Conservation (phyloP, 2,888 invertebrate species). For the Xylophagus ater region DNA sequence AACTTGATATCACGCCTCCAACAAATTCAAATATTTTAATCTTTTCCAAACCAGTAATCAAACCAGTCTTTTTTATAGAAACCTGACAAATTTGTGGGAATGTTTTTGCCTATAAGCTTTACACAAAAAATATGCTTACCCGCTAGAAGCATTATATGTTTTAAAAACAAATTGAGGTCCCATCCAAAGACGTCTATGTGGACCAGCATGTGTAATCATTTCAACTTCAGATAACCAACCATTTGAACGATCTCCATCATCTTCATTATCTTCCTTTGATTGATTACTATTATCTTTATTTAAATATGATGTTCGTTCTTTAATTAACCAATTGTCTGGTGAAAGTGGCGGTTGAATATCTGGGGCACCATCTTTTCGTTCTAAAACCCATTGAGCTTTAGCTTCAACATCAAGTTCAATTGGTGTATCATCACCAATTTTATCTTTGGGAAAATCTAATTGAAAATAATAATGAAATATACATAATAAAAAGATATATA, state of each 20-base stretch:
- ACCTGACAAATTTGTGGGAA: too few relatives aligned
- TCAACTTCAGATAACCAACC: slow-evolving; percentile 95
- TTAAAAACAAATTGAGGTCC: slow-evolving; percentile 99
- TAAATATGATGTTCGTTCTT: slow-evolving; percentile 34
- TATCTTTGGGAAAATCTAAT: slow-evolving; percentile 65
- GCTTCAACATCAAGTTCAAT: slow-evolving; percentile 79
- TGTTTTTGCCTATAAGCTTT: too few relatives aligned
- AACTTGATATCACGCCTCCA: too few relatives aligned
- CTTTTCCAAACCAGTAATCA: too few relatives aligned
- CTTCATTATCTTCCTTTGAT: slow-evolving; percentile 30
- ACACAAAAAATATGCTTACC: slow-evolving; percentile 40
- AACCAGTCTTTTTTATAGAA: too few relatives aligned
- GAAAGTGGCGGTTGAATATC: slow-evolving; percentile 70
- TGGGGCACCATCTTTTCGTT: slow-evolving; percentile 43
- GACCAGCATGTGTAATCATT: slow-evolving; percentile 93
- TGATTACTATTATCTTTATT: slow-evolving; percentile 17
- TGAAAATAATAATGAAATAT: not conserved
- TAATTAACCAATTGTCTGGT: slow-evolving; percentile 53
- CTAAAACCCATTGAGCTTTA: slow-evolving; percentile 81
- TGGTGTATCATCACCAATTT: slow-evolving; percentile 72
- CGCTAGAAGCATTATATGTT: slow-evolving; percentile 67
- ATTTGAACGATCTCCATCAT: slow-evolving; percentile 60
- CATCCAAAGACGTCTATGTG: slow-evolving; percentile 95
- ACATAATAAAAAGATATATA: slow-evolving; percentile 5
- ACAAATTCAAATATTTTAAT: too few relatives aligned